phyloP scores from a whole-genome alignment of 2,888 invertebrate species.

The Sinohyriopsis cumingii region DNA sequence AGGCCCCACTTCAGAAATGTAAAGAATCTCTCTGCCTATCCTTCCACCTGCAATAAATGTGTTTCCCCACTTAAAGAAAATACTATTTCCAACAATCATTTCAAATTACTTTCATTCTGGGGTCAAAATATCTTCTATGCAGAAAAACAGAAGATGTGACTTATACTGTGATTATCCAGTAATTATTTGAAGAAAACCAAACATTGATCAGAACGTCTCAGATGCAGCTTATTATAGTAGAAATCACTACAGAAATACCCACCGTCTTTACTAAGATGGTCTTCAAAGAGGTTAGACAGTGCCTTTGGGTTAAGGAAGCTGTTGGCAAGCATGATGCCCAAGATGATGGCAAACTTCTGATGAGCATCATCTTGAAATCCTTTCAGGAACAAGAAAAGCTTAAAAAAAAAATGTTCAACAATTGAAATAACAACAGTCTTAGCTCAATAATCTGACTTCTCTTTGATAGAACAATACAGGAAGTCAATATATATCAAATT shows the following conservation, averaged over 20 bases:
- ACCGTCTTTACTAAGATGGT: constrained; percentile 82
- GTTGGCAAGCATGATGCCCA: constrained; percentile 94
- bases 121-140: not conserved
- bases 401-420: constrained; percentile 13
- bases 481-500: too few relatives aligned
- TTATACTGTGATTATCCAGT: not conserved
- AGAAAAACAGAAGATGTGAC: too few relatives aligned
- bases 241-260: constrained; percentile 7
- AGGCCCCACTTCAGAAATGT: not conserved
- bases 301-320: constrained; percentile 92
- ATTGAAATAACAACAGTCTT: not conserved
- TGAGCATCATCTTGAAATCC: constrained; percentile 92
- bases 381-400: constrained; percentile 86
- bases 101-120: not conserved
- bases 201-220: not conserved
- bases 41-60: not conserved
- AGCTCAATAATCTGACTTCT: not conserved
- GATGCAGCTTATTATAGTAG: not conserved
- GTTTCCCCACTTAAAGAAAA: not conserved
- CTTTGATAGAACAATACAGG: not conserved
- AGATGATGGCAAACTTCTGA: constrained; percentile 93
- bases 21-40: not conserved
- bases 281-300: constrained; percentile 77
- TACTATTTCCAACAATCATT: not conserved
- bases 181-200: not conserved